These are phyloP conservation scores for Heteronetta atricapilla DNA, from an alignment of 2,113 vertebrate genomes.

Conservation along the genomic window DNA sequence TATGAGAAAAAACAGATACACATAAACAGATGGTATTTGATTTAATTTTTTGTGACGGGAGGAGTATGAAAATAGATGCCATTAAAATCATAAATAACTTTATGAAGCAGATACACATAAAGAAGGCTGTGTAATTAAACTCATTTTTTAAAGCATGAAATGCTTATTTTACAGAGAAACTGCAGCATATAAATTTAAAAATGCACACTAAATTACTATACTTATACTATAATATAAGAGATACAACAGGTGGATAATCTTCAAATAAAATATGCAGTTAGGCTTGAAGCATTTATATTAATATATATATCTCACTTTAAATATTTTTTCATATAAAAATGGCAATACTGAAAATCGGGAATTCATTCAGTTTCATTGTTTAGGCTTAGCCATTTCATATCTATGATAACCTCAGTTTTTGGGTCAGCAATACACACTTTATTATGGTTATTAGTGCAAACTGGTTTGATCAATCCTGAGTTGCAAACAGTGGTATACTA, in stretches of 20 bases:
- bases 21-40: slow-evolving; percentile 48
- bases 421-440: background rate
- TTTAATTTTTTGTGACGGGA: slow-evolving; percentile 64
- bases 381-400: background rate
- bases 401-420: background rate
- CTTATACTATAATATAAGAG: background rate
- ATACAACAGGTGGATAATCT: background rate
- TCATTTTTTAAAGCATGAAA: slow-evolving; percentile 36
- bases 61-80: slow-evolving; percentile 50
- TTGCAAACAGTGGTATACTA: background rate
- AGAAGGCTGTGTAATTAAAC: slow-evolving; percentile 37
- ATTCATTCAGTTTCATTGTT: background rate
- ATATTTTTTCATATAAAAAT: background rate
- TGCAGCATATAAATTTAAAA: background rate
- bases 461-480: background rate
- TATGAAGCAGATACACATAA: slow-evolving; percentile 29
- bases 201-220: background rate
- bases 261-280: background rate
- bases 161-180: slow-evolving; percentile 10
- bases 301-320: background rate
- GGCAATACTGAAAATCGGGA: background rate
- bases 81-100: slow-evolving; percentile 54
- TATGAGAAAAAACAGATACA: slow-evolving; percentile 51
- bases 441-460: background rate
- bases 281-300: background rate